Conservation (phyloP, 1,140 invertebrate species). For the Chrysopa pallens region DNA sequence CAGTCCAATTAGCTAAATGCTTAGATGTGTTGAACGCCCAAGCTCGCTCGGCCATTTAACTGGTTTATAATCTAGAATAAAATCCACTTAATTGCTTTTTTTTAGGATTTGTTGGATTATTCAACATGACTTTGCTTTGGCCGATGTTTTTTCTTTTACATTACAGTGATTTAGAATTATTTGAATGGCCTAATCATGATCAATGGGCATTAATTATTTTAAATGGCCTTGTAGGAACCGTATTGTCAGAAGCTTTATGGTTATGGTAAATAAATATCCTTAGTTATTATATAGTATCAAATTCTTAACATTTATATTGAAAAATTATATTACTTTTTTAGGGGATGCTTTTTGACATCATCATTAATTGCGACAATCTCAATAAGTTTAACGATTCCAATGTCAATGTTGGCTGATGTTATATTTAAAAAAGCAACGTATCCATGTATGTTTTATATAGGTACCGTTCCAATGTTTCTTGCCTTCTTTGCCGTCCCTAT, state of each 20-base stretch:
- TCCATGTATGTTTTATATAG: conserved; percentile 59
- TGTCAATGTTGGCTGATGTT: conserved; percentile 69
- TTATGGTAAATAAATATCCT: conserved; percentile 44
- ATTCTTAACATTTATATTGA: not conserved
- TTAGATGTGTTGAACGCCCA: too few species aligned
- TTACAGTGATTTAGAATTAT: conserved; percentile 55
- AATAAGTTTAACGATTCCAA: conserved; percentile 66
- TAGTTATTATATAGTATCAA: not conserved
- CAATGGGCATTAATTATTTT: conserved; percentile 62
- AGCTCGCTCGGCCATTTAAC: too few species aligned
- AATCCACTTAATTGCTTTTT: too few species aligned
- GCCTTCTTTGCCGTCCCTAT: conserved; percentile 58
- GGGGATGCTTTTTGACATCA: conserved; percentile 80
- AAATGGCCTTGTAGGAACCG: conserved; percentile 75
- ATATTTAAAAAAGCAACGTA: conserved; percentile 56
- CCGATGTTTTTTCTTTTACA: conserved; percentile 72
- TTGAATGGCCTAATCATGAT: conserved; percentile 60
- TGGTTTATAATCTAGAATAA: conserved; percentile 7
- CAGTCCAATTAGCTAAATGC: too few species aligned
- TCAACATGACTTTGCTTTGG: conserved; percentile 67
- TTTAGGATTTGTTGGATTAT: conserved; percentile 73
- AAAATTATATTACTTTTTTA: conserved; percentile 17
- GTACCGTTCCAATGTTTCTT: conserved; percentile 58
- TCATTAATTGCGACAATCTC: conserved; percentile 70
- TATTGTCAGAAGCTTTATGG: conserved; percentile 74